Percentiles rank a stretch among this genome's conserved stretches.
Evolutionary conservation across 2,888 invertebrate species (phyloP).

Genomic region (Ectemnius cavifrons): DNA sequence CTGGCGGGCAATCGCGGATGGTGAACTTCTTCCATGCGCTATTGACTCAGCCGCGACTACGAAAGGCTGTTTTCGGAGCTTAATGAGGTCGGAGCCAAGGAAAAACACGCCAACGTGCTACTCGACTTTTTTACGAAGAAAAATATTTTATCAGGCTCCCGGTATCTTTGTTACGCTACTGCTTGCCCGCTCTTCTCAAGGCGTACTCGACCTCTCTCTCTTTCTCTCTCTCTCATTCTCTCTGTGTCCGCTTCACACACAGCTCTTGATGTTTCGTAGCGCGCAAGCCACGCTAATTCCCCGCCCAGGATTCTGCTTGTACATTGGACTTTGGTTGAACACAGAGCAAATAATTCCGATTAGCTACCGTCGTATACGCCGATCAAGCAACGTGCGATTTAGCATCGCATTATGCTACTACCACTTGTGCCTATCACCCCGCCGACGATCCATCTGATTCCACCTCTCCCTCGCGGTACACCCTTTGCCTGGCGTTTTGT

Average conservation of each 20-base stretch:
- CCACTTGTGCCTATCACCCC: no score
- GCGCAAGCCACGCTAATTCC: slow-evolving; percentile 26
- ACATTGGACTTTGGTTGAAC: slow-evolving; percentile 2
- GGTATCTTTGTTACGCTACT: background rate
- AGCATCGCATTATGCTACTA: slow-evolving; percentile 36
- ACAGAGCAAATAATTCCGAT: slow-evolving; percentile 33
- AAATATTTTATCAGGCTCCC: background rate
- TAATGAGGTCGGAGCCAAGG: slow-evolving; percentile 5
- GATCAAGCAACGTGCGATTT: slow-evolving; percentile 50
- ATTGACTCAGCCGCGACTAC: background rate
- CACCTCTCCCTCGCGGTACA: slow-evolving; percentile 24
- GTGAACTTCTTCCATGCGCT: background rate
- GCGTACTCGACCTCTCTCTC: no score
- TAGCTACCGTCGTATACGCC: slow-evolving; percentile 30
- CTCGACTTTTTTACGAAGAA: background rate
- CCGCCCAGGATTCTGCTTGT: slow-evolving; percentile 24
- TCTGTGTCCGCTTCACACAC: no score
- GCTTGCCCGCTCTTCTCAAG: background rate
- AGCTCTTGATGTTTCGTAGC: no score
- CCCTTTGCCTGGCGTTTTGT: slow-evolving; percentile 35
- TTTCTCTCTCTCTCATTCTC: no score
- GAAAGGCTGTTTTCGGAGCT: background rate
- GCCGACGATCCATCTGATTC: no score
- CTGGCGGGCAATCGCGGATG: background rate
- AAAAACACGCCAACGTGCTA: background rate